Evolutionary conservation across 30 jellyfish, hydroid and myxozoan species (phyloP).

Genomic region (Aurelia coerulea): DNA sequence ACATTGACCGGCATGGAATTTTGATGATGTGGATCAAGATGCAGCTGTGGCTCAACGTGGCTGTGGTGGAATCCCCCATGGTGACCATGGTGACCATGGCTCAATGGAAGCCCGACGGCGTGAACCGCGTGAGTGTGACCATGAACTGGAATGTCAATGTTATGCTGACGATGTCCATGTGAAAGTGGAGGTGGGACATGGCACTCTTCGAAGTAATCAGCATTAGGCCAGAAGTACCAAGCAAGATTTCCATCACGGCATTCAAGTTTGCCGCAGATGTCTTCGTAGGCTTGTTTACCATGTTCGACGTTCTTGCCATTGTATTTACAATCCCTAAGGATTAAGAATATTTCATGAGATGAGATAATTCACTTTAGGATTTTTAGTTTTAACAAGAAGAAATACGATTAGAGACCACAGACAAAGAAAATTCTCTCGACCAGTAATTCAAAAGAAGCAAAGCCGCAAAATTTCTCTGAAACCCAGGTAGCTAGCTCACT

Average conservation of each 20-base stretch:
- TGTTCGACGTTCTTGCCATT: conserved; percentile 58
- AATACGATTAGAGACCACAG: no score
- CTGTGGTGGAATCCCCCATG: conserved; percentile 28
- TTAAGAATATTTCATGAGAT: not conserved
- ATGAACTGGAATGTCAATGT: conserved; percentile 58
- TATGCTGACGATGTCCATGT: conserved; percentile 63
- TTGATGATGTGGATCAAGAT: conserved; percentile 45
- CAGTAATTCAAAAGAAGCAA: no score
- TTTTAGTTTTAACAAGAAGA: not conserved
- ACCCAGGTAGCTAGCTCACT: no score
- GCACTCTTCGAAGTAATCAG: conserved; percentile 74
- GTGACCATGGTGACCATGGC: conserved; percentile 42
- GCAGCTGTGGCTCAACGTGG: conserved; percentile 44
- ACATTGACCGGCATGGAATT: conserved; percentile 66
- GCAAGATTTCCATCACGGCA: conserved; percentile 73
- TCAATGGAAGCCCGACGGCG: conserved; percentile 60
- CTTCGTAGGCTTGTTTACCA: conserved; percentile 72
- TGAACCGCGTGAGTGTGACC: conserved; percentile 48
- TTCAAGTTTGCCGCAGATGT: conserved; percentile 66
- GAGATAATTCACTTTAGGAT: not conserved
- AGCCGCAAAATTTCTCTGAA: no score
- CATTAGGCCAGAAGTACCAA: conserved; percentile 76
- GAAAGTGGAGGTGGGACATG: conserved; percentile 76
- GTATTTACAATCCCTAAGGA: conserved; percentile 47
- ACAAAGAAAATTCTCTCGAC: no score